phyloP scores from a whole-genome alignment of 2,888 invertebrate species.

The Stenurella melanura region DNA sequence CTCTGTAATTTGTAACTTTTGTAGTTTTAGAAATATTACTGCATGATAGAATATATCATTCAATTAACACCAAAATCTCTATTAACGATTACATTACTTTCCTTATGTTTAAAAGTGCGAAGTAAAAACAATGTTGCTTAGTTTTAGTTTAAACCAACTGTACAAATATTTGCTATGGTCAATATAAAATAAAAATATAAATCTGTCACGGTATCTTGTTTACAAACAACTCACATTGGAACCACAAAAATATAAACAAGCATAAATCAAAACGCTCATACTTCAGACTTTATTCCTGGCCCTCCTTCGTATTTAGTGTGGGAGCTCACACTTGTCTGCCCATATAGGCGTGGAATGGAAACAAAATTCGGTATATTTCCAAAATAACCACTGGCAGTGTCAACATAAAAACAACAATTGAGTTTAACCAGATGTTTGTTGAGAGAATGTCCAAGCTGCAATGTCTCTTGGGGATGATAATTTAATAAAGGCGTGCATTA shows the following conservation, averaged over 20 bases:
- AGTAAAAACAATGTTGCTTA: too few relatives aligned
- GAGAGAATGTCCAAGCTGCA: slow-evolving; percentile 7
- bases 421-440: slow-evolving; percentile 32
- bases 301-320: not conserved
- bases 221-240: not conserved
- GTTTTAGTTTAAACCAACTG: too few relatives aligned
- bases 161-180: too few relatives aligned
- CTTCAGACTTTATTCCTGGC: not conserved
- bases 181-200: too few relatives aligned
- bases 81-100: too few relatives aligned
- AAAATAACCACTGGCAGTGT: slow-evolving; percentile 6
- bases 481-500: slow-evolving; percentile 72
- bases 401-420: slow-evolving; percentile 32
- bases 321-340: not conserved
- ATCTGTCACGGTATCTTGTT: not conserved
- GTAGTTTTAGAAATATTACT: too few relatives aligned
- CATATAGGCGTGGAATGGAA: slow-evolving; percentile 14
- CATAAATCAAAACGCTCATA: slow-evolving; percentile 16
- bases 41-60: too few relatives aligned
- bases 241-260: slow-evolving; percentile 17
- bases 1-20: too few relatives aligned
- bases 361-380: slow-evolving; percentile 23
- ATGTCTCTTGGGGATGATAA: slow-evolving; percentile 69
- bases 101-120: too few relatives aligned
- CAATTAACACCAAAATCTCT: too few relatives aligned